Conservation (phyloP, 2,888 invertebrate genomes). For the Pandemis corylana region DNA sequence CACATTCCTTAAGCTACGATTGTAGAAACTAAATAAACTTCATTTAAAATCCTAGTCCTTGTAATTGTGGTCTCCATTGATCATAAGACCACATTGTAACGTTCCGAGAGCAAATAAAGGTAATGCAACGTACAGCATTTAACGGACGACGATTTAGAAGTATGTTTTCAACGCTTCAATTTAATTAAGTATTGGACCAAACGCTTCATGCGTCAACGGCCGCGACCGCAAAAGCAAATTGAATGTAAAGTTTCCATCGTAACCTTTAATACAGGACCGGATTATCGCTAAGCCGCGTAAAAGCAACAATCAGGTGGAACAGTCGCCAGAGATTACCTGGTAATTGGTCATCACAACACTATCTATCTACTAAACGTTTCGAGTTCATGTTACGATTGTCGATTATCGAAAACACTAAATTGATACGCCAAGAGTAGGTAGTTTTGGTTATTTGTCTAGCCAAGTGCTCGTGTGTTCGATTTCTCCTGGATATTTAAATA, state of each 20-base stretch:
- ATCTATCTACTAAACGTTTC: conserved; percentile 1
- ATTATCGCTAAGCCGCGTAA: neutral
- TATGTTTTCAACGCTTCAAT: neutral
- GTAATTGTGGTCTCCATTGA: neutral
- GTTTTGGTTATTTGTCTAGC: neutral
- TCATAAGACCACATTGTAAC: too few relatives aligned
- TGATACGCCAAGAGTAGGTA: neutral
- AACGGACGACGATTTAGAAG: neutral
- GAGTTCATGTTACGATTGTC: neutral
- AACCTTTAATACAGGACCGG: neutral
- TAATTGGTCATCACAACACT: neutral
- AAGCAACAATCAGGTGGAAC: neutral
- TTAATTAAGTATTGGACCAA: neutral
- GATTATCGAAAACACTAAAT: neutral
- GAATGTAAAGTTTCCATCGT: neutral
- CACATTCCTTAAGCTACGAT: neutral
- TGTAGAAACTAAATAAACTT: neutral
- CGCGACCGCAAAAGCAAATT: conserved; percentile 1
- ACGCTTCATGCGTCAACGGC: neutral
- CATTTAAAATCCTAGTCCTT: neutral
- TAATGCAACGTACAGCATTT: too few relatives aligned
- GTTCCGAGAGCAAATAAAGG: too few relatives aligned
- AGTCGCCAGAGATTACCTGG: neutral
- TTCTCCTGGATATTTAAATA: neutral
- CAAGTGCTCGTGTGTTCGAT: neutral